These are phyloP conservation scores for Alviniconcha strummeri DNA, from an alignment of 2,888 invertebrate species.

Conservation along the genomic window DNA sequence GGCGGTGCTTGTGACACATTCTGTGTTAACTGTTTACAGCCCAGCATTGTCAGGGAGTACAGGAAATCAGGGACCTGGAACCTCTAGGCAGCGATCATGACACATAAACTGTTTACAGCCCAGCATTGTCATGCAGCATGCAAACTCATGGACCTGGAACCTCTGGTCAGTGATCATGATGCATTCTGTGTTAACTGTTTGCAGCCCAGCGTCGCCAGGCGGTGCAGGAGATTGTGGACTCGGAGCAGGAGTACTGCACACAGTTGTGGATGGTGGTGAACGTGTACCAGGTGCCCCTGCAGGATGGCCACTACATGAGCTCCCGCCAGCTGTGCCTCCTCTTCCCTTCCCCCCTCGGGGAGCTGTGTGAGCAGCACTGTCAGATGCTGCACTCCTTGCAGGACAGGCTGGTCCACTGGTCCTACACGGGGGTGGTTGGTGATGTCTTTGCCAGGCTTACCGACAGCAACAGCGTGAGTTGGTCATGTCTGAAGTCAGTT, in stretches of 20 bases:
- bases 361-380: constrained; percentile 74
- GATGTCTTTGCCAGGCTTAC: constrained; percentile 72
- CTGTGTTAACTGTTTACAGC: too few species aligned
- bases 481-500: too few species aligned
- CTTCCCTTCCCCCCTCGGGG: constrained; percentile 73
- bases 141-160: too few species aligned
- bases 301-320: constrained; percentile 56
- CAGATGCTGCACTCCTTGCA: constrained; percentile 72
- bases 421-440: constrained; percentile 70
- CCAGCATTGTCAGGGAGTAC: too few species aligned
- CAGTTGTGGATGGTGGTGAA: constrained; percentile 74
- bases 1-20: too few species aligned
- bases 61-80: too few species aligned
- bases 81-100: too few species aligned
- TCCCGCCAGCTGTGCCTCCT: constrained; percentile 65
- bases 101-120: too few species aligned
- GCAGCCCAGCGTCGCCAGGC: constrained; percentile 59
- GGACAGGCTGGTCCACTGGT: constrained; percentile 72
- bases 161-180: too few species aligned
- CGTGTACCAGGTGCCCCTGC: constrained; percentile 72
- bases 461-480: constrained; percentile 61
- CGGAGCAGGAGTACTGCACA: constrained; percentile 74
- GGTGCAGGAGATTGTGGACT: constrained; percentile 72
- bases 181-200: too few species aligned
- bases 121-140: too few species aligned